These are phyloP conservation scores for Rutilus rutilus DNA, from an alignment of 2,113 vertebrate species.

Conservation along the genomic window DNA sequence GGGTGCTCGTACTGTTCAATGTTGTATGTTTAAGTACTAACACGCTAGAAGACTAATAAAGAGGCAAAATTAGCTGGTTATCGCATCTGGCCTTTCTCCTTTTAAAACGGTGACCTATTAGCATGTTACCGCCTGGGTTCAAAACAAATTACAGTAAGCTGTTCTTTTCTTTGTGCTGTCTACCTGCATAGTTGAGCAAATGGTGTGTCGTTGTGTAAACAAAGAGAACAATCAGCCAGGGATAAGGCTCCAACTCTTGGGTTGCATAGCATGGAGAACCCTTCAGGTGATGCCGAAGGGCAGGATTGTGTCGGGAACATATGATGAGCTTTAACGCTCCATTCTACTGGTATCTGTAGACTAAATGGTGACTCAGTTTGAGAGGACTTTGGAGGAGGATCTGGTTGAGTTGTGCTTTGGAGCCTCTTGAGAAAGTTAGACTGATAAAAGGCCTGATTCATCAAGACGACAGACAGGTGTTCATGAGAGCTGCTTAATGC, in stretches of 20 bases:
- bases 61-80: not conserved
- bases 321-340: not conserved
- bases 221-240: not conserved
- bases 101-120: not conserved
- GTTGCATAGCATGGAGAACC: not conserved
- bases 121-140: not conserved
- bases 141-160: not conserved
- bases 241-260: not conserved
- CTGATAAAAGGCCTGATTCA: conserved; percentile 43
- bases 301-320: not conserved
- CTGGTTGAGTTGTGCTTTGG: conserved; percentile 12
- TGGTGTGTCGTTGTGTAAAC: not conserved
- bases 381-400: conserved; percentile 9
- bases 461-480: conserved; percentile 40
- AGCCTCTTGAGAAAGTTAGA: not conserved
- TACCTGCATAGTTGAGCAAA: not conserved
- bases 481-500: not conserved
- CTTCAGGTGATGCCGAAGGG: conserved; percentile 14
- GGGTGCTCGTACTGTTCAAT: not conserved
- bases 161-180: not conserved
- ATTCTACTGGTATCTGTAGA: conserved; percentile 2
- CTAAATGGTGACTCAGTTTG: conserved; percentile 21
- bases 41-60: not conserved
- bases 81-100: too few relatives aligned
- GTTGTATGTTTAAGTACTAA: not conserved